A percentile compares a stretch with the other conserved stretches of the same genome.
phyloP scores from a whole-genome alignment of 2,888 invertebrate species.

The Leucozona laternaria region DNA sequence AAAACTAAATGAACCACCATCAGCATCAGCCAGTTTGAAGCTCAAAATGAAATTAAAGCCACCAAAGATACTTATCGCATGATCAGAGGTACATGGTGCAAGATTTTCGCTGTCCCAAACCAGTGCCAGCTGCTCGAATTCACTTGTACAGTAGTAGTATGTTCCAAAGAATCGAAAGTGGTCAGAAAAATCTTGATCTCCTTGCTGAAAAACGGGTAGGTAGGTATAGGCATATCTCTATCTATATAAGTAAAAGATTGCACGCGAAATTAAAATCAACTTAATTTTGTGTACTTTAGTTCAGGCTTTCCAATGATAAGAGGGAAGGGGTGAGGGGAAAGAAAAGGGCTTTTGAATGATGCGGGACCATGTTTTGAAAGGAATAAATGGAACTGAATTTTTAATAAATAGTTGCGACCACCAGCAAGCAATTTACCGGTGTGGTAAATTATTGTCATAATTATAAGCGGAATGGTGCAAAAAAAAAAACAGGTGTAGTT shows the following conservation, averaged over 20 bases:
- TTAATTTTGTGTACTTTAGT: constrained; percentile 22
- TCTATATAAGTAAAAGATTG: constrained; percentile 17
- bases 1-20: constrained; percentile 19
- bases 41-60: constrained; percentile 61
- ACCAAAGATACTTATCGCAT: constrained; percentile 58
- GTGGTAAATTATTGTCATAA: constrained; percentile 48
- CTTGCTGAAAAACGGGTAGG: constrained; percentile 56
- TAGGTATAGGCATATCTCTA: too few relatives aligned
- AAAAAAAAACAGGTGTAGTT: constrained; percentile 29
- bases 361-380: constrained; percentile 20
- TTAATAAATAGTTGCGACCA: constrained; percentile 54
- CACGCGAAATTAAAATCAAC: constrained; percentile 54
- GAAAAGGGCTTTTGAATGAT: constrained; percentile 30
- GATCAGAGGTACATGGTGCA: constrained; percentile 49
- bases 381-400: constrained; percentile 19
- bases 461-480: background rate
- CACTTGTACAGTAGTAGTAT: constrained; percentile 37
- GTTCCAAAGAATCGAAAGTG: constrained; percentile 66
- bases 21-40: constrained; percentile 12
- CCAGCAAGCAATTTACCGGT: constrained; percentile 11
- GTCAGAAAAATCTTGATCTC: constrained; percentile 57
- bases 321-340: background rate
- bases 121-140: constrained; percentile 35
- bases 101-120: constrained; percentile 20
- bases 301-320: background rate